Percentiles rank a stretch among this genome's conserved stretches.
Conservation (phyloP, 1,140 invertebrate species). For the Papilio glaucus region DNA sequence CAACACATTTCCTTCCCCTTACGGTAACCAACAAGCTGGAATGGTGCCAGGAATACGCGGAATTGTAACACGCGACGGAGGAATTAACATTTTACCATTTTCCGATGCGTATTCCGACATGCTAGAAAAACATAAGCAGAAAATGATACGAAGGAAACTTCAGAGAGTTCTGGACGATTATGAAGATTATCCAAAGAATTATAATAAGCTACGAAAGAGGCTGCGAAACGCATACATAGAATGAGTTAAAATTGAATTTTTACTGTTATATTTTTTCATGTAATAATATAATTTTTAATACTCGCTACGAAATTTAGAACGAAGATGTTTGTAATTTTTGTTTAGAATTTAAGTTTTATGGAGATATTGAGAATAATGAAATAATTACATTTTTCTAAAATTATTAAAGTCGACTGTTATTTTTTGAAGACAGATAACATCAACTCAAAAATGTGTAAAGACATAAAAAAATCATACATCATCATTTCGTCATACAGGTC, state of each 20-base stretch:
- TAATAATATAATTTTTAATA: too few species aligned
- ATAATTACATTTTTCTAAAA: too few species aligned
- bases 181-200: constrained; percentile 45
- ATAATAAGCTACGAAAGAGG: constrained; percentile 44
- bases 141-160: constrained; percentile 59
- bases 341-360: too few species aligned
- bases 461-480: too few species aligned
- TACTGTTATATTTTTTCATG: too few species aligned
- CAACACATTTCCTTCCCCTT: constrained; percentile 5
- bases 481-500: too few species aligned
- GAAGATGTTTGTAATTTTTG: too few species aligned
- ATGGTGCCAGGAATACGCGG: constrained; percentile 70
- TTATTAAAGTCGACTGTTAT: too few species aligned
- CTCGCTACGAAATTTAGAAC: too few species aligned
- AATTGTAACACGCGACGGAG: constrained; percentile 62
- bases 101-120: constrained; percentile 71
- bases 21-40: constrained; percentile 41
- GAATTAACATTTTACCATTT: constrained; percentile 74
- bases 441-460: too few species aligned
- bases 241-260: not conserved
- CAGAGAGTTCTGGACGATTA: constrained; percentile 54
- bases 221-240: constrained; percentile 36
- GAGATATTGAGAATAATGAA: too few species aligned
- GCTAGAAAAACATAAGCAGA: constrained; percentile 67
- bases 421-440: too few species aligned